These are phyloP conservation scores for Diuraphis noxia DNA, from an alignment of 1,140 invertebrate genomes.

Conservation along the genomic window DNA sequence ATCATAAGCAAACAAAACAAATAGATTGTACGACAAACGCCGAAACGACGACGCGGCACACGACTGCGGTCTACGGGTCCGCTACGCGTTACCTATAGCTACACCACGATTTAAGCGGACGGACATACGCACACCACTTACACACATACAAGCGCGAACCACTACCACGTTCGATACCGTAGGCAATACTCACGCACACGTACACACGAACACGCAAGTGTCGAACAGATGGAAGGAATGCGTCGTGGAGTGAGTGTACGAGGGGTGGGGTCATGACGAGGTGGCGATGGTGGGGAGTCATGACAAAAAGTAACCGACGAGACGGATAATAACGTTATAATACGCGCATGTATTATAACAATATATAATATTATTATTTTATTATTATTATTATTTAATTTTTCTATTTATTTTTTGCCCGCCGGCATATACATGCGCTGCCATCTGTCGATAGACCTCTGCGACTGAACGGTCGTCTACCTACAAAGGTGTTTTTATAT, in stretches of 20 bases:
- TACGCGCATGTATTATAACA: neutral
- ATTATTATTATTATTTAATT: neutral
- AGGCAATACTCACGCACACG: conserved; percentile 3
- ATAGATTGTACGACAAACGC: conserved; percentile 11
- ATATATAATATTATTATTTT: neutral
- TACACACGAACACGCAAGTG: conserved; percentile 10
- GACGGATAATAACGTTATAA: conserved; percentile 36
- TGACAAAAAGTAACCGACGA: conserved; percentile 33
- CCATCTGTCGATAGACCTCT: neutral
- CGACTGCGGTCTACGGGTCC: conserved; percentile 31
- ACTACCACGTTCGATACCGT: conserved; percentile 45
- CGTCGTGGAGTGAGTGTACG: neutral
- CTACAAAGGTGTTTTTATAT: neutral
- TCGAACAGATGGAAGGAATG: conserved; percentile 51
- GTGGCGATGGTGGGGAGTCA: neutral
- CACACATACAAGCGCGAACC: neutral
- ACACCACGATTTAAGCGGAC: conserved; percentile 23
- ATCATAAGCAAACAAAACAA: neutral
- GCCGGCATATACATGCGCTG: neutral
- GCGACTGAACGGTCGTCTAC: neutral
- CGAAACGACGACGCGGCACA: conserved; percentile 51
- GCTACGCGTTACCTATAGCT: conserved; percentile 37
- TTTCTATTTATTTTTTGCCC: neutral
- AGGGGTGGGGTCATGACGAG: neutral
- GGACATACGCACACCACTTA: neutral